Percentiles rank a stretch among this genome's conserved stretches.
phyloP scores from a whole-genome alignment of 2,888 invertebrate species.

The Phaedon cochleariae region DNA sequence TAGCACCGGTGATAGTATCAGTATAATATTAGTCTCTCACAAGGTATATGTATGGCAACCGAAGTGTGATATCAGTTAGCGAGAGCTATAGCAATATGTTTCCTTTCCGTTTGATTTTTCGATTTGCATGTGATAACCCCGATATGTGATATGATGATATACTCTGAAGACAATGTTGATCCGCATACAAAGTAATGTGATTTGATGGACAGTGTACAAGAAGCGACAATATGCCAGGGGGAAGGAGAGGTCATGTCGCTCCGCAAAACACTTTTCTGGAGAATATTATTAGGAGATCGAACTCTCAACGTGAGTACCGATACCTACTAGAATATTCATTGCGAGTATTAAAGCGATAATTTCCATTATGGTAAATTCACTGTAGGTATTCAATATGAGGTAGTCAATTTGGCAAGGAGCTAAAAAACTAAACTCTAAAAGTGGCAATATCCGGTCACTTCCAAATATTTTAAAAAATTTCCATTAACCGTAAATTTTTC shows the following conservation, averaged over 20 bases:
- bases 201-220: conserved; percentile 21
- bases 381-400: no score
- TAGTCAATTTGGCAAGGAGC: no score
- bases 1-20: background rate
- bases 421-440: no score
- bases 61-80: background rate
- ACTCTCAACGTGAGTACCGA: conserved; percentile 97
- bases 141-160: conserved; percentile 25
- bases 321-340: background rate
- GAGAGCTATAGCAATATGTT: no score
- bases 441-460: no score
- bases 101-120: background rate
- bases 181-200: conserved; percentile 24
- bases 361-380: no score
- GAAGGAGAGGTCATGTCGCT: conserved; percentile 98
- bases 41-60: background rate
- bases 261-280: conserved; percentile 99
- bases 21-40: background rate
- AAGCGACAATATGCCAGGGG: conserved; percentile 84
- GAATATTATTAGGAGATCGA: conserved; percentile 98
- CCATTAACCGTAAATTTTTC: no score
- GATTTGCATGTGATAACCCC: conserved; percentile 5
- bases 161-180: conserved; percentile 13
- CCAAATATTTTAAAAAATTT: no score
- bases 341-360: background rate